These are phyloP conservation scores for Platysteira castanea DNA, from an alignment of 2,113 vertebrate species.

Conservation along the genomic window DNA sequence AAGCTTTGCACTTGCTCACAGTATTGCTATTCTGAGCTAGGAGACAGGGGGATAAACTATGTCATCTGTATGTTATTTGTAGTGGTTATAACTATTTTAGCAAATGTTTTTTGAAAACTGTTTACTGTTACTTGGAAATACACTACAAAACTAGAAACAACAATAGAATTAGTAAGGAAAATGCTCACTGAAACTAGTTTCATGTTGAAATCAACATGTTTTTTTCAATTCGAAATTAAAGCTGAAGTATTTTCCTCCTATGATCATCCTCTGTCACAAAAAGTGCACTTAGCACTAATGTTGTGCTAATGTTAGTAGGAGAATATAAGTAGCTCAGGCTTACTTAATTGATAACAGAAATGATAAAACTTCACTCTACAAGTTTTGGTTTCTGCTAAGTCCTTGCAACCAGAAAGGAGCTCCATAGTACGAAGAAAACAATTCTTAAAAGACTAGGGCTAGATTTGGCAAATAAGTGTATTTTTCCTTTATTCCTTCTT, in stretches of 20 bases:
- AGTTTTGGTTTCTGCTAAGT: neutral
- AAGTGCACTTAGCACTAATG: neutral
- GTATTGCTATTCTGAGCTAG: neutral
- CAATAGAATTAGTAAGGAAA: neutral
- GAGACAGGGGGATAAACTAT: neutral
- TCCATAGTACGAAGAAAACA: neutral
- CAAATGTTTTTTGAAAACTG: neutral
- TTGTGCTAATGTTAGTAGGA: neutral
- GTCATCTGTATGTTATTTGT: neutral
- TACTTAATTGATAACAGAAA: neutral
- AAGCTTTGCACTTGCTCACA: neutral
- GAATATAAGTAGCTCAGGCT: neutral
- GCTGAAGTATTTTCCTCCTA: neutral
- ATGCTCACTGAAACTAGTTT: neutral
- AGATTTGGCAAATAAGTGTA: neutral
- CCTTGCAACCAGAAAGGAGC: neutral
- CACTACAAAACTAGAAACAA: neutral
- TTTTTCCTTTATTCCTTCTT: neutral
- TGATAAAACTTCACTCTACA: neutral
- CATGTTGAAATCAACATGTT: neutral
- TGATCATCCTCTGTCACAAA: neutral
- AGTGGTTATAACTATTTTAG: neutral
- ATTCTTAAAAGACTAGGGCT: neutral
- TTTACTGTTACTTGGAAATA: neutral
- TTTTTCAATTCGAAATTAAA: neutral